These are phyloP conservation scores for Toxotes chatareus DNA, from an alignment of 2,113 vertebrate species.

Conservation along the genomic window DNA sequence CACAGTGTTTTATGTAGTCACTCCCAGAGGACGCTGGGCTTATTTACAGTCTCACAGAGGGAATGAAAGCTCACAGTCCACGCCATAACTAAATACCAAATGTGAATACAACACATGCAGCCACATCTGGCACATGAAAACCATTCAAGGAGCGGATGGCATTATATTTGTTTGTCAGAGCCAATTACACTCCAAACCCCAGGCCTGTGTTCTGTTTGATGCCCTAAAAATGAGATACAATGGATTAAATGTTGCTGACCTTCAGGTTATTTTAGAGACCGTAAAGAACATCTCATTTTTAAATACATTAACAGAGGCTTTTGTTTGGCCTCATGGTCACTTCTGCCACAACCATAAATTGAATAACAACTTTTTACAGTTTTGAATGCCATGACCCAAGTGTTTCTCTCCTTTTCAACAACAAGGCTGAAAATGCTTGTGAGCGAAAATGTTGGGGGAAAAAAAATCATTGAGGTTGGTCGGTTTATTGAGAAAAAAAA, in stretches of 20 bases:
- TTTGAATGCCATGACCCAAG: background rate
- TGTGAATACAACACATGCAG: conserved; percentile 66
- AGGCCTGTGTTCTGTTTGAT: conserved; percentile 46
- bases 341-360: background rate
- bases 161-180: conserved; percentile 69
- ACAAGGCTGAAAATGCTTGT: conserved; percentile 15
- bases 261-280: conserved; percentile 53
- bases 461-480: background rate
- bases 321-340: conserved; percentile 13
- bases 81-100: conserved; percentile 71
- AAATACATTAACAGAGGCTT: conserved; percentile 1
- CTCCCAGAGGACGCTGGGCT: conserved; percentile 66
- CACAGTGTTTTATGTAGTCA: conserved; percentile 73
- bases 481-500: conserved; percentile 22
- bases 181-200: conserved; percentile 47
- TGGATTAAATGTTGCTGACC: conserved; percentile 58
- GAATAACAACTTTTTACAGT: background rate
- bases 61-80: conserved; percentile 64
- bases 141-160: conserved; percentile 54
- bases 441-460: conserved; percentile 8
- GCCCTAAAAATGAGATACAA: conserved; percentile 48
- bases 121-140: conserved; percentile 72
- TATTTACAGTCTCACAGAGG: conserved; percentile 74
- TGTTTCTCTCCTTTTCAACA: conserved; percentile 4
- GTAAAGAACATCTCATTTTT: conserved; percentile 42